Evolutionary conservation across 1,140 invertebrate genomes (phyloP), one percentile per base, ranked within the genome.

Genomic region (Dinothrombium tinctorium): DNA sequence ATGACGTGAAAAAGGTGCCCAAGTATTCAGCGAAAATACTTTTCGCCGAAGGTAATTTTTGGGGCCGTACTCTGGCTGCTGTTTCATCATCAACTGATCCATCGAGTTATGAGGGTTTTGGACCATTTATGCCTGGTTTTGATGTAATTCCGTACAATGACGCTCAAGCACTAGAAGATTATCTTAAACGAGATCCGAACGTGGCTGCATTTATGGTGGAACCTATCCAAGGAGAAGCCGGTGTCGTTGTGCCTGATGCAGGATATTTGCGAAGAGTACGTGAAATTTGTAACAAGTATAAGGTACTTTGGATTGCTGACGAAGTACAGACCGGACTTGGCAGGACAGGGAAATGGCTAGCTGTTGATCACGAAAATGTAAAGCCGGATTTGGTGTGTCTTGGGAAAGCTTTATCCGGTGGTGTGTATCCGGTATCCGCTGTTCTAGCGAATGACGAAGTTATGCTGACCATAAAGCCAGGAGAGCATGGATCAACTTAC

Each of bases 191-290:
- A 53, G 79, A 95, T 56, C 75, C 77, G 2, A 73, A 72, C 47
- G 78, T 90, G 4, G 82, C 82, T 51, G 86, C 79, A 4, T 98
- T 90, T 54, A 98, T 99, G 90, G 81, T 96, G 7, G 94, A 99
- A 56, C 92, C 94, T 0, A 95, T 99, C 48, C 92, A 99, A 65
- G 94, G 92, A 0, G 92, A 99, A 63, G 90, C 89, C 24, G 92
- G 92, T 1, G 84, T 95, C 2, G 70, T 89, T 1, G 79, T 98
- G 1, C 92, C 92, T 0, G 59, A 73, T 55, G 65, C 71, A 3
- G 89, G 89, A 0, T 99, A 98, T 54, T 60, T 98, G 35, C 73
- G 65, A 44, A 72, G 73, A 44, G 76, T 96, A 0, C 63, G 90
- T 28, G 74, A 83, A 33, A 62, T 98, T 0, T 98, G 92, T 57